A percentile compares a stretch with the other conserved stretches of the same genome.
phyloP scores from a whole-genome alignment of 1,140 invertebrate species.

The Zaprionus nigranus region DNA sequence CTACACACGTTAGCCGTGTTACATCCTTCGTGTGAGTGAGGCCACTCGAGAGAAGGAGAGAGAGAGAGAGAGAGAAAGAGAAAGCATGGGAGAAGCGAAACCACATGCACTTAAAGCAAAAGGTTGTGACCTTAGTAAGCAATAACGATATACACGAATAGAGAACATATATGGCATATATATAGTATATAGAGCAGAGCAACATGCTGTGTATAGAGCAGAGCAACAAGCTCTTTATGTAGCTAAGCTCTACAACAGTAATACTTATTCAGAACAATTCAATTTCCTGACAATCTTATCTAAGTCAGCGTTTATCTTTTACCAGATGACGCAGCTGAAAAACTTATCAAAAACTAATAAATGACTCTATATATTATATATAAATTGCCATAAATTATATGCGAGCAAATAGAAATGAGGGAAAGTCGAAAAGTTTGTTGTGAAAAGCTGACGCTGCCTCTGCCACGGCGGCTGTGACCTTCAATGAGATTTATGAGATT shows the following conservation, averaged over 20 bases:
- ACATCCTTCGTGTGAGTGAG: conserved; percentile 47
- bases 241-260: not conserved
- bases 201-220: not conserved
- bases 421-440: conserved; percentile 14
- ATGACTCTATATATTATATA: not conserved
- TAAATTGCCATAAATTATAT: conserved; percentile 1
- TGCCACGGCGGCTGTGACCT: conserved; percentile 19
- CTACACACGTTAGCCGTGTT: conserved; percentile 27
- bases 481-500: conserved; percentile 36
- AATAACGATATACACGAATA: not conserved
- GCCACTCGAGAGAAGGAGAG: not conserved
- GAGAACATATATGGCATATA: not conserved
- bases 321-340: conserved; percentile 5
- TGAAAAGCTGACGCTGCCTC: conserved; percentile 16
- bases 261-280: not conserved
- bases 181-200: not conserved
- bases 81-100: not conserved
- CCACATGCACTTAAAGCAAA: not conserved
- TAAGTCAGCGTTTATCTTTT: conserved; percentile 41
- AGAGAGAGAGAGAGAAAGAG: not conserved
- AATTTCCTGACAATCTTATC: conserved; percentile 46
- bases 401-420: conserved; percentile 2
- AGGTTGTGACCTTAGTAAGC: not conserved
- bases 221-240: not conserved
- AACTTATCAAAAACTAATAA: conserved; percentile 16